phyloP scores from a whole-genome alignment of 2,797 vertebrate species.

The Phataginus tetradactyla region DNA sequence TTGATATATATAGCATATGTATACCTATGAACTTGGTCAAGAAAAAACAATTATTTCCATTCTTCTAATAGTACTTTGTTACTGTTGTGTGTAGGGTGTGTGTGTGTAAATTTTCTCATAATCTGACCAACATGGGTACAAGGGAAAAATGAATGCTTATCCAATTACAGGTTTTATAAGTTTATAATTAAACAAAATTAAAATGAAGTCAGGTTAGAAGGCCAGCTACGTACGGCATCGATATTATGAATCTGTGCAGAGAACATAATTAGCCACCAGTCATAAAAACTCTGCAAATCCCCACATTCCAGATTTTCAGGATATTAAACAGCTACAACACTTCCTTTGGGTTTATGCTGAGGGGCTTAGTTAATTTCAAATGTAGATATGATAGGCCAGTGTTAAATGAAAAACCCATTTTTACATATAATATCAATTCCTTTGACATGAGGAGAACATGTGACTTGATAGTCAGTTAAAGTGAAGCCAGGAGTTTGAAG shows the following conservation, averaged over 20 bases:
- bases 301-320: constrained; percentile 75
- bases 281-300: constrained; percentile 79
- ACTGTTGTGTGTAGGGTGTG: neutral
- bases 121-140: neutral
- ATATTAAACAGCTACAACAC: constrained; percentile 78
- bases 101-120: neutral
- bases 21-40: neutral
- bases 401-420: constrained; percentile 63
- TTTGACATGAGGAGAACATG: neutral
- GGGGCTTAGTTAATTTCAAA: constrained; percentile 79
- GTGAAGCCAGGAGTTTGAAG: neutral
- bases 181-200: constrained; percentile 80
- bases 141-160: neutral
- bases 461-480: neutral
- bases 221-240: constrained; percentile 59
- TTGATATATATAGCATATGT: neutral
- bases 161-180: constrained; percentile 23
- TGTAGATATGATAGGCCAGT: constrained; percentile 61
- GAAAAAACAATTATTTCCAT: neutral
- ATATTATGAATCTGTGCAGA: constrained; percentile 74
- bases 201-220: constrained; percentile 73
- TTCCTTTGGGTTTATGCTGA: constrained; percentile 72
- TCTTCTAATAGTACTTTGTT: neutral
- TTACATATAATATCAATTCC: neutral
- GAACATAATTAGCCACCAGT: constrained; percentile 76